Percentiles rank a stretch among this genome's conserved stretches.
Conservation (phyloP, 1,140 invertebrate species). For the Drosophila micromelanica region DNA sequence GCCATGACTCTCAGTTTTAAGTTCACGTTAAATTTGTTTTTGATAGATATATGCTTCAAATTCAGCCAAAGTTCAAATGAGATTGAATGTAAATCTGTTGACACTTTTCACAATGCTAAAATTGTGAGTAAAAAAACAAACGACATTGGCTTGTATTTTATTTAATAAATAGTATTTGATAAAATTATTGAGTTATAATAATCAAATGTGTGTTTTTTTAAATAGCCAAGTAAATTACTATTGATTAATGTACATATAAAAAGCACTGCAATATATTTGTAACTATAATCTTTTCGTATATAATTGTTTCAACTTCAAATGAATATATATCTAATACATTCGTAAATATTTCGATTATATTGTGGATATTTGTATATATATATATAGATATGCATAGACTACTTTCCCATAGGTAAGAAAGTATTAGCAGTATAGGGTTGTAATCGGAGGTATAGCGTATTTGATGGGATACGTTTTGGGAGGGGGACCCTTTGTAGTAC, state of each 20-base stretch:
- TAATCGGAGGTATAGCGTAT: conserved; percentile 65
- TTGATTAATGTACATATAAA: conserved; percentile 34
- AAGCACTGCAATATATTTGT: conserved; percentile 17
- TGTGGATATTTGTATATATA: conserved; percentile 22
- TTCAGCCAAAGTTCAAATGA: background rate
- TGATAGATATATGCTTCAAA: background rate
- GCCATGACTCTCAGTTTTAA: background rate
- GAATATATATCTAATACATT: conserved; percentile 31
- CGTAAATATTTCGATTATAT: conserved; percentile 37
- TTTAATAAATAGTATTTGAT: conserved; percentile 37
- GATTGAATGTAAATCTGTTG: background rate
- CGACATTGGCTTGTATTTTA: conserved; percentile 13
- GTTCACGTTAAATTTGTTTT: conserved; percentile 1
- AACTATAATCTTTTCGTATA: conserved; percentile 13
- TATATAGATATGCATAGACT: conserved; percentile 37
- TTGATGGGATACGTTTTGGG: conserved; percentile 62
- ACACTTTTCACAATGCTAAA: background rate
- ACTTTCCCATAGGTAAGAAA: conserved; percentile 31
- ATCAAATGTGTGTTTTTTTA: conserved; percentile 14
- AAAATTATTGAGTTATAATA: conserved; percentile 24
- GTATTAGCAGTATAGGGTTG: conserved; percentile 13
- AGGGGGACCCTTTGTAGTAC: background rate
- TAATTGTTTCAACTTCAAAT: conserved; percentile 11
- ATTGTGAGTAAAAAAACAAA: no score
- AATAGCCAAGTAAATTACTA: conserved; percentile 20